A percentile compares a stretch with the other conserved stretches of the same genome.
phyloP scores from a whole-genome alignment of 2,113 vertebrate genomes.

The Cheirogaleus medius region DNA sequence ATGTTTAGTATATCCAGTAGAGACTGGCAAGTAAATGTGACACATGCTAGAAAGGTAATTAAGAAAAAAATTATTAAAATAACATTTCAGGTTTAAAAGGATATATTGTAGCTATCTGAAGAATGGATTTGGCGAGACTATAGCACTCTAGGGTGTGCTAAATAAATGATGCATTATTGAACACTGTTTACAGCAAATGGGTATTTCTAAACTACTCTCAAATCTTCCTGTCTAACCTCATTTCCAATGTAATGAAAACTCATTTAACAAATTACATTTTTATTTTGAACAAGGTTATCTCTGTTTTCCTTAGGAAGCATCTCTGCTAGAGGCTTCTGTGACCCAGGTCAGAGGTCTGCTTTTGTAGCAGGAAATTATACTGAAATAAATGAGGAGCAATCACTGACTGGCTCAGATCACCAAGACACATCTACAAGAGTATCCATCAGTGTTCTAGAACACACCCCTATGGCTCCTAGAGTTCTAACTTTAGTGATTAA shows the following conservation, averaged over 20 bases:
- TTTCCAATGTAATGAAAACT: background rate
- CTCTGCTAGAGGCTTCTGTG: background rate
- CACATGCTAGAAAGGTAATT: background rate
- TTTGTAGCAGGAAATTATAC: background rate
- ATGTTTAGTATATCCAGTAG: background rate
- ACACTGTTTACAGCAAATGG: background rate
- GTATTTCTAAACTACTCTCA: background rate
- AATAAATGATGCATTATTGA: background rate
- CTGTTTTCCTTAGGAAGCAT: background rate
- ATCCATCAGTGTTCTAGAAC: background rate
- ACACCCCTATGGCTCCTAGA: background rate
- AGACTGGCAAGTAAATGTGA: background rate
- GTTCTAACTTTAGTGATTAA: background rate
- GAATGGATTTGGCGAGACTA: background rate
- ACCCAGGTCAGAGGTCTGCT: background rate
- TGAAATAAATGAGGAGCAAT: background rate
- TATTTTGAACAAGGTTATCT: background rate
- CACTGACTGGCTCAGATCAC: background rate
- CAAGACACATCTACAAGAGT: background rate
- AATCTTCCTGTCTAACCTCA: background rate
- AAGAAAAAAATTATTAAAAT: background rate
- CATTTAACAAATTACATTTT: slow-evolving; percentile 33
- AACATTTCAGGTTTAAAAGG: background rate
- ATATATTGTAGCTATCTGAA: background rate
- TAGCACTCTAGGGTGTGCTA: background rate